Percentiles rank a stretch among this genome's conserved stretches.
These are phyloP conservation scores for Monochamus saltuarius DNA, from an alignment of 1,140 invertebrate genomes.

Conservation along the genomic window DNA sequence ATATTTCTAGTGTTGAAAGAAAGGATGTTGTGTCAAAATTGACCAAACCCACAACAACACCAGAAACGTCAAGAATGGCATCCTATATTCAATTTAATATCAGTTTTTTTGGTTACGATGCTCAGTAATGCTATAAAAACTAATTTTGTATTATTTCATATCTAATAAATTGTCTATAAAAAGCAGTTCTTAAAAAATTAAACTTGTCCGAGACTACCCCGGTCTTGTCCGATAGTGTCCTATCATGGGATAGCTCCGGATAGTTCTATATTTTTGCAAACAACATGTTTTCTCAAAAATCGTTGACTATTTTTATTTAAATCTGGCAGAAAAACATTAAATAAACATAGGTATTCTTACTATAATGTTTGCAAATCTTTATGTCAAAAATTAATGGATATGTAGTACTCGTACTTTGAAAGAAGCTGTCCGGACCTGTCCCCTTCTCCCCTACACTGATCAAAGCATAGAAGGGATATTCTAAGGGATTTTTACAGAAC, in stretches of 20 bases:
- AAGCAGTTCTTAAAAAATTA: slow-evolving; percentile 4
- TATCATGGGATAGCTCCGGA: slow-evolving; percentile 9
- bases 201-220: slow-evolving; percentile 10
- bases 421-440: too few species aligned
- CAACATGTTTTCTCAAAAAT: slow-evolving; percentile 10
- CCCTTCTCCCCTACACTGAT: too few species aligned
- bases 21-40: slow-evolving; percentile 11
- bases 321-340: too few species aligned
- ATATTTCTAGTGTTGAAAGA: slow-evolving; percentile 11
- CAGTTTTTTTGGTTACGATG: slow-evolving; percentile 17
- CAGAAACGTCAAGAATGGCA: too few species aligned
- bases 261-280: not conserved
- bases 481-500: too few species aligned
- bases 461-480: too few species aligned
- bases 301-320: not conserved
- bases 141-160: slow-evolving; percentile 8
- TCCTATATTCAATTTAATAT: slow-evolving; percentile 12
- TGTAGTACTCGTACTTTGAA: too few species aligned
- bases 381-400: too few species aligned
- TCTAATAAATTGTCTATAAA: not conserved
- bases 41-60: not conserved
- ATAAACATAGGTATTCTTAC: too few species aligned
- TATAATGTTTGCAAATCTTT: too few species aligned
- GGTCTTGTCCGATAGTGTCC: slow-evolving; percentile 12
- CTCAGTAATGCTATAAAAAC: not conserved